Evolutionary conservation across 1,140 invertebrate genomes (phyloP), one percentile per base, ranked within the genome.

Genomic region (Pararge aegeria): DNA sequence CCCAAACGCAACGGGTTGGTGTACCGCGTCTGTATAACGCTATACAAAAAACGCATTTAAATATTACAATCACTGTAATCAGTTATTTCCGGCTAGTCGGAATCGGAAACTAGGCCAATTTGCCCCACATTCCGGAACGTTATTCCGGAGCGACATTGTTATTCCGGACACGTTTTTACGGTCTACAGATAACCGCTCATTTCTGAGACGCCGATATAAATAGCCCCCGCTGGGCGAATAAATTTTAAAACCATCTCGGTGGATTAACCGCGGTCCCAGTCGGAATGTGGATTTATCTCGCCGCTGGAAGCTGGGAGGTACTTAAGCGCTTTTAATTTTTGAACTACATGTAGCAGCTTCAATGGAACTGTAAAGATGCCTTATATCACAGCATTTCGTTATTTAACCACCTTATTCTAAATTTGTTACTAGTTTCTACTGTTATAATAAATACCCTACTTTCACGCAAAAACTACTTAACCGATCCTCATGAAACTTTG

Each of bases 131-230:
- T 59, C 59, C 44, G 27, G 27, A 27, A 27, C 10, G 27, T 6
- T 9, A 79, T 79, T 83, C n/a, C 27, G 44, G 30, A 62, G 37
- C 60, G 13, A 18, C 16, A 79, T 79, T 83, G 63, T 73, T 76
- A 83, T 80, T 81, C 80, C 58, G 68, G 64, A 70, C 80, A 80
- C 80, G 78, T 81, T 73, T 68, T 66, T 71, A 75, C 75, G 80
- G 77, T 75, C 74, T 34, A 52, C 56, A 80, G 81, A 83, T 83
- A 83, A 83, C 77, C 79, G 73, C 81, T 83, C 81, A 83, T 83
- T 83, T 83, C 80, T 80, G 77, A 73, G 80, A 83, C 75, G 73
- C 65, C 78, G 70, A 75, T 80, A 78, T 82, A 83, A 81, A 83
- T 81, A 80, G 79, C 70, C 70, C 81, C 81, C 81, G 44, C 48